Evolutionary conservation across 2,797 vertebrate species (phyloP).

Genomic region (Parauchenoglanis punctatus): DNA sequence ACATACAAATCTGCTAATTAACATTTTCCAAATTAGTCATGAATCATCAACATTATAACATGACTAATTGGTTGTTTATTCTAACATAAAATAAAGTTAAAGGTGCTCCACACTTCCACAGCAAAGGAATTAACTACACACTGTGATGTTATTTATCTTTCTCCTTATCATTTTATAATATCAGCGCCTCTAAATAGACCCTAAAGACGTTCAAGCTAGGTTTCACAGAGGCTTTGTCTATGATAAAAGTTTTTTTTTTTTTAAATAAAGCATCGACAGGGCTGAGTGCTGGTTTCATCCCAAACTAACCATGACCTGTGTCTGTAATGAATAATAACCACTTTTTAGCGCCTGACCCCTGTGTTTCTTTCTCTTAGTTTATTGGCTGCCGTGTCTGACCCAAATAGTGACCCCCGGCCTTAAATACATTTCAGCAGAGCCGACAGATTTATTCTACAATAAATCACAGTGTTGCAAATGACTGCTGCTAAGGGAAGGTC

Average conservation of each 20-base stretch:
- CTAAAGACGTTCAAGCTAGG: background rate
- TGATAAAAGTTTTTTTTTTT: background rate
- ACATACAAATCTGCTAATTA: background rate
- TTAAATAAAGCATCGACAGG: background rate
- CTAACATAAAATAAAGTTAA: background rate
- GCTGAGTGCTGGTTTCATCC: background rate
- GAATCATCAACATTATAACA: background rate
- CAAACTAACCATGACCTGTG: constrained; percentile 19
- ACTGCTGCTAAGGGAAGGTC: constrained; percentile 70
- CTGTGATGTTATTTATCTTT: background rate
- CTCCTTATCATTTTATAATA: background rate
- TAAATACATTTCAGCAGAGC: constrained; percentile 75
- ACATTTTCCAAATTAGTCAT: background rate
- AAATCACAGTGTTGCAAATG: constrained; percentile 75
- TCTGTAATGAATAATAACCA: constrained; percentile 49
- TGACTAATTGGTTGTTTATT: background rate
- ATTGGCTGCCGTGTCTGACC: constrained; percentile 75
- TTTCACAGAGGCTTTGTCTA: background rate
- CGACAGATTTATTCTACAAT: constrained; percentile 77
- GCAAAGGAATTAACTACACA: background rate
- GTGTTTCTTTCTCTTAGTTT: constrained; percentile 65
- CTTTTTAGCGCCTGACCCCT: constrained; percentile 50
- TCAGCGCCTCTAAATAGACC: background rate
- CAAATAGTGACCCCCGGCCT: constrained; percentile 68
- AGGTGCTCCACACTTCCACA: background rate